These are phyloP conservation scores for Mesitornis unicolor DNA, from an alignment of 2,113 vertebrate genomes.

Conservation along the genomic window DNA sequence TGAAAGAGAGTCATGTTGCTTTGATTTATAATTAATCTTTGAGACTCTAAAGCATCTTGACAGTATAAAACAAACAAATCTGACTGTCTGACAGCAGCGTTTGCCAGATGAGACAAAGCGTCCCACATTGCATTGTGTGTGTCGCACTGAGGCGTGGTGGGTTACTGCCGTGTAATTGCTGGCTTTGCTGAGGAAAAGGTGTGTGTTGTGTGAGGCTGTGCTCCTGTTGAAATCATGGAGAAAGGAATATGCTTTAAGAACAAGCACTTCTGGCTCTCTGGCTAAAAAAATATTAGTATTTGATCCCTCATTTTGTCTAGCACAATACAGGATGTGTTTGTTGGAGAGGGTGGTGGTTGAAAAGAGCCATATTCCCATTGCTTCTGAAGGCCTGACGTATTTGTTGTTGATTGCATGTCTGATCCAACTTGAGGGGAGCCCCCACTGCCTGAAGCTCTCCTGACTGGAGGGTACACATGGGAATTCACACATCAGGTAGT, in stretches of 20 bases:
- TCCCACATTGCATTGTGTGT: not conserved
- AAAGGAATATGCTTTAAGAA: not conserved
- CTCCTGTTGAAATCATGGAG: not conserved
- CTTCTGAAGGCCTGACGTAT: not conserved
- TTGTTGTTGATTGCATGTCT: constrained; percentile 42
- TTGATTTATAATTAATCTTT: constrained; percentile 50
- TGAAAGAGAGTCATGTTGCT: not conserved
- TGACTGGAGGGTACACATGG: not conserved
- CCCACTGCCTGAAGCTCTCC: not conserved
- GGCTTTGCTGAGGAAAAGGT: not conserved
- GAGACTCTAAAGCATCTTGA: not conserved
- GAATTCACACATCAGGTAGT: not conserved
- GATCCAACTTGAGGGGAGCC: not conserved
- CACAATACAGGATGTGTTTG: not conserved
- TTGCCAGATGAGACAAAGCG: not conserved
- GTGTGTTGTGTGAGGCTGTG: accelerated
- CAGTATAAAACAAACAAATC: not conserved
- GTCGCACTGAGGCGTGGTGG: not conserved
- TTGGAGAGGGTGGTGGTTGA: not conserved
- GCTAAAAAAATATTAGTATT: not conserved
- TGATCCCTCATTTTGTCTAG: not conserved
- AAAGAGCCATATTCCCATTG: not conserved
- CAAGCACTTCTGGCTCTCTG: not conserved
- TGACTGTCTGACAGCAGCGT: not conserved
- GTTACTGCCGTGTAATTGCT: not conserved